Evolutionary conservation across 2,113 vertebrate genomes (phyloP).

Genomic region (Opisthocomus hoazin): DNA sequence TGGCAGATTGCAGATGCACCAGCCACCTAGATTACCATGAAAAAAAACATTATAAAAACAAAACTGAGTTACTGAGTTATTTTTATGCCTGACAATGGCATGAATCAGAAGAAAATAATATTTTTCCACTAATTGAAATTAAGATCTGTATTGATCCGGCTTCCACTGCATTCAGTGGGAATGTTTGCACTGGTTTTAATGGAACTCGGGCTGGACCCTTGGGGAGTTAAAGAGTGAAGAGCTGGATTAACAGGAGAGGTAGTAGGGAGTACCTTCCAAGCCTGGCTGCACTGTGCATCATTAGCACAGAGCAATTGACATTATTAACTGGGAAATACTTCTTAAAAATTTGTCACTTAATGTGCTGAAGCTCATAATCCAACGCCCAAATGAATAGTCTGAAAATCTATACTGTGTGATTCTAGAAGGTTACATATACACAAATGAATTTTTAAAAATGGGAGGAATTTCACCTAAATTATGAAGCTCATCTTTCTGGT

Average conservation of each 20-base stretch:
- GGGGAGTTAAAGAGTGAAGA: not conserved
- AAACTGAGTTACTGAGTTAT: not conserved
- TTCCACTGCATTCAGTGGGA: not conserved
- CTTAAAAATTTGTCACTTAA: not conserved
- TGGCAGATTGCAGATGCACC: constrained; percentile 20
- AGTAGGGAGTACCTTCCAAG: not conserved
- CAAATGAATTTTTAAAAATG: not conserved
- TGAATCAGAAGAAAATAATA: not conserved
- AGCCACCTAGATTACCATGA: not conserved
- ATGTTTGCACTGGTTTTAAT: not conserved
- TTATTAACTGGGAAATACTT: not conserved
- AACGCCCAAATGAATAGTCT: not conserved
- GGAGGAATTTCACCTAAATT: not conserved
- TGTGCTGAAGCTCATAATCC: not conserved
- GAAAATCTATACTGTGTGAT: not conserved
- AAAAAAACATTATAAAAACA: constrained; percentile 39
- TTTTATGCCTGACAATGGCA: constrained; percentile 21
- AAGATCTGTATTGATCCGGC: not conserved
- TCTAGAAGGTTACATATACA: not conserved
- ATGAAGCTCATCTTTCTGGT: not conserved
- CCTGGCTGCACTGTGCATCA: not conserved
- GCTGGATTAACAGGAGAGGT: not conserved
- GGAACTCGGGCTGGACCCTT: not conserved
- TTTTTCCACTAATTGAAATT: not conserved
- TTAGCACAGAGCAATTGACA: not conserved